These are phyloP conservation scores for Chroicocephalus ridibundus DNA, from an alignment of 2,113 vertebrate species.

Conservation along the genomic window DNA sequence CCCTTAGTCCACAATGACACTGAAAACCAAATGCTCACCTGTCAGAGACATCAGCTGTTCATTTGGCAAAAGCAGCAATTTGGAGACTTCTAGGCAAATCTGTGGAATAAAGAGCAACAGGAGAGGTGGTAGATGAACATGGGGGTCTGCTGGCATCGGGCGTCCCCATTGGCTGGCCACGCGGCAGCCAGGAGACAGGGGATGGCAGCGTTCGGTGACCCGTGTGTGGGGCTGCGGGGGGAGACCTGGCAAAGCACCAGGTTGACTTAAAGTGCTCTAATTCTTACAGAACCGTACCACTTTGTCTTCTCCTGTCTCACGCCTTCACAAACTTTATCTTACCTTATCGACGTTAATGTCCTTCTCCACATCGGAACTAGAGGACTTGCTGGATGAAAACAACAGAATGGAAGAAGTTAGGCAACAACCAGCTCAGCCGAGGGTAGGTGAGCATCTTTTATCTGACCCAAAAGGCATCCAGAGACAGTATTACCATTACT, in stretches of 20 bases:
- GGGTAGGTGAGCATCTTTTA: neutral
- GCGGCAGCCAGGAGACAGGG: no score
- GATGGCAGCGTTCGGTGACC: neutral
- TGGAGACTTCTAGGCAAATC: conserved; percentile 53
- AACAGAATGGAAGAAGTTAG: neutral
- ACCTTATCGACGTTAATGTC: neutral
- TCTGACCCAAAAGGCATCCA: neutral
- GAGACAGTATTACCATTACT: neutral
- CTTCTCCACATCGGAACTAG: neutral
- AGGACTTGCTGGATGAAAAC: conserved; percentile 6
- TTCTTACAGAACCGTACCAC: neutral
- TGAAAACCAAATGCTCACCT: neutral
- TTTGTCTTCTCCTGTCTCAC: neutral
- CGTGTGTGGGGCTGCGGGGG: accelerated
- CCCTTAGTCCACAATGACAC: accelerated
- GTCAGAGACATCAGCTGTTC: conserved; percentile 22
- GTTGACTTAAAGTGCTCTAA: neutral
- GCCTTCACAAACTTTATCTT: neutral
- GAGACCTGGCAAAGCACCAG: neutral
- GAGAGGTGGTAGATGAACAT: accelerated
- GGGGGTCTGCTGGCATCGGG: neutral
- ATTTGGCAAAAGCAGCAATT: neutral
- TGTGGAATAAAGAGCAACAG: neutral
- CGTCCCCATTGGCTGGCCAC: accelerated
- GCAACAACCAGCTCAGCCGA: neutral